Evolutionary conservation across 2,888 invertebrate genomes (phyloP).

Genomic region (Anaspis maculata): DNA sequence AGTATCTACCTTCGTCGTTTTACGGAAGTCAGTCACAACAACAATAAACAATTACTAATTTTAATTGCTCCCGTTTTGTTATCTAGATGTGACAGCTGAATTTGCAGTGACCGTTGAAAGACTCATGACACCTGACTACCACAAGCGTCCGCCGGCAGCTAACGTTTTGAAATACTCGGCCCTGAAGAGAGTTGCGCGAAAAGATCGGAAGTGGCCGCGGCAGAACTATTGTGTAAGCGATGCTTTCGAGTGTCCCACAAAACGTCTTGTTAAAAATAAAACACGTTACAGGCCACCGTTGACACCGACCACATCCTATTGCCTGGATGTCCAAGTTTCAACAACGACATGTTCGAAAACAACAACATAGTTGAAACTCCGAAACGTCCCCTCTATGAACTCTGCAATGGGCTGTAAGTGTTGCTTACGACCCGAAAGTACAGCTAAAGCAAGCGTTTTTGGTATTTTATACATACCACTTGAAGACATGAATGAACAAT

Average conservation of each 20-base stretch:
- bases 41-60: no score
- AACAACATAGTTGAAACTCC: conserved; percentile 10
- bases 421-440: no score
- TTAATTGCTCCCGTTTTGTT: neutral
- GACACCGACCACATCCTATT: no score
- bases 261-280: no score
- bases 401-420: conserved; percentile 7
- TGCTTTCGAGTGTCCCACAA: no score
- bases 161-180: conserved; percentile 19
- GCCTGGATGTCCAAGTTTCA: no score
- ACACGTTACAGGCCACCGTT: no score
- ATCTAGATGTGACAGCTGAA: conserved; percentile 4
- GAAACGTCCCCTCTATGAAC: conserved; percentile 5
- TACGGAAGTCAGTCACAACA: conserved; percentile 9
- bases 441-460: no score
- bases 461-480: no score
- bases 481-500: no score
- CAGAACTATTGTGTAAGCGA: conserved; percentile 22
- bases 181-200: conserved; percentile 18
- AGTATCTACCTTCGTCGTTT: conserved; percentile 19
- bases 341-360: no score
- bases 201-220: conserved; percentile 18
- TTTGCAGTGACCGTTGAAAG: conserved; percentile 18
- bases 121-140: conserved; percentile 21
- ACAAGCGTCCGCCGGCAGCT: conserved; percentile 21